Evolutionary conservation across 2,113 vertebrate species (phyloP), one percentile per base, ranked within the genome.

Genomic region (Archocentrus centrarchus): DNA sequence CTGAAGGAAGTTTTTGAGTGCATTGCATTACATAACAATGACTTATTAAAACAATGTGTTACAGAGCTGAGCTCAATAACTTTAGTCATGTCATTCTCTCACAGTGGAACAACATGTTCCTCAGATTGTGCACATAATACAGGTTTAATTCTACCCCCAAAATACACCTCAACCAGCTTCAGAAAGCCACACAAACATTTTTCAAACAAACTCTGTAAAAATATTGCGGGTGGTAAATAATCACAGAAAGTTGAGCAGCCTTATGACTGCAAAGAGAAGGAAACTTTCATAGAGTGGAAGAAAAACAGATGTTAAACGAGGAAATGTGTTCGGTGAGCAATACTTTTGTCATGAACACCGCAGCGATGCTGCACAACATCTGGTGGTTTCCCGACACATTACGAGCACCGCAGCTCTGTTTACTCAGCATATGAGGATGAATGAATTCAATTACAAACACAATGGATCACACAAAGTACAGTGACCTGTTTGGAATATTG

Each of bases 241-340:
- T 73, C 39, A 59, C 57, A 73, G 66, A n/a, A 62, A 1, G 24
- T 35, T 57, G 35, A 11, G 60, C 39, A 61, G 7, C 5, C 11
- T 35, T 17, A 77, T 44, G 75, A 24, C 27, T 50, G 55, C 62
- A 55, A 37, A 63, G 58, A 66, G 30, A 41, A 80, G 78, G 14
- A 70, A 76, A 82, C 59, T 60, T 37, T 63, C 62, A 79, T 14
- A 35, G 6, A 77, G 68, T 15, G 44, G 80, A 22, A 80, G 77
- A 66, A 60, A 93, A 88, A 87, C 86, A 91, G 84, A 82, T 87
- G 90, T 84, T 86, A 82, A 85, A 80, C 2, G 22, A 79, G 76
- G 68, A 83, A 90, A 92, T 79, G 88, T 80, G 83, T 86, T 91
- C 78, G 86, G 22, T 17, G 66, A 86, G 86, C 81, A 64, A 11